These are phyloP conservation scores for Ceratina australensis DNA, from an alignment of 1,140 invertebrate species.

Conservation along the genomic window DNA sequence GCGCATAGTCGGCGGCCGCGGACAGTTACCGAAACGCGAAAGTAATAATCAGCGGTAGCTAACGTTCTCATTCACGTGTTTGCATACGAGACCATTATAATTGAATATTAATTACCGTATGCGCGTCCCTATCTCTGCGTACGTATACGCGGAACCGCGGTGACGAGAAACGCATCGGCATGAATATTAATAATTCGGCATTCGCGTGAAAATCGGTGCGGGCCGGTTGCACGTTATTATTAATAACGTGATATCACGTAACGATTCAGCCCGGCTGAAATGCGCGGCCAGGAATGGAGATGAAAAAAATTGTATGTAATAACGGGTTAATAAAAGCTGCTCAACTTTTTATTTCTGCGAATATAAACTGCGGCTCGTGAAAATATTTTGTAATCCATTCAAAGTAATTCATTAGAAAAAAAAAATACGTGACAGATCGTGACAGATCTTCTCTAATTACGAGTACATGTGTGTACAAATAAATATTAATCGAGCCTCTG, in stretches of 20 bases:
- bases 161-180: background rate
- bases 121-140: background rate
- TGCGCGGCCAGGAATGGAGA: too few relatives aligned
- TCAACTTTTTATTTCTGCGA: too few relatives aligned
- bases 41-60: slow-evolving; percentile 27
- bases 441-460: too few relatives aligned
- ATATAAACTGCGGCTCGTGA: too few relatives aligned
- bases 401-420: too few relatives aligned
- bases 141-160: background rate
- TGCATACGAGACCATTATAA: slow-evolving; percentile 23
- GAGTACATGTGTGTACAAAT: too few relatives aligned
- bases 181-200: slow-evolving; percentile 32
- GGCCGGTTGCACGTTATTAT: slow-evolving; percentile 2
- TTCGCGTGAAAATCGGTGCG: slow-evolving; percentile 4
- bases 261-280: too few relatives aligned
- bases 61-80: background rate
- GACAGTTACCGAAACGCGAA: slow-evolving; percentile 23
- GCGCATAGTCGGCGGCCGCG: background rate
- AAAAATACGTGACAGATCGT: too few relatives aligned
- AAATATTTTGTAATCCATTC: too few relatives aligned
- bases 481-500: too few relatives aligned
- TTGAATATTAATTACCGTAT: slow-evolving; percentile 42
- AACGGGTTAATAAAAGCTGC: too few relatives aligned
- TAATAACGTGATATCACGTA: slow-evolving; percentile 18
- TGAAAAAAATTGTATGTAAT: too few relatives aligned